Evolutionary conservation across 30 jellyfish, hydroid and myxozoan species (phyloP).

Genomic region (Pelagia noctiluca): DNA sequence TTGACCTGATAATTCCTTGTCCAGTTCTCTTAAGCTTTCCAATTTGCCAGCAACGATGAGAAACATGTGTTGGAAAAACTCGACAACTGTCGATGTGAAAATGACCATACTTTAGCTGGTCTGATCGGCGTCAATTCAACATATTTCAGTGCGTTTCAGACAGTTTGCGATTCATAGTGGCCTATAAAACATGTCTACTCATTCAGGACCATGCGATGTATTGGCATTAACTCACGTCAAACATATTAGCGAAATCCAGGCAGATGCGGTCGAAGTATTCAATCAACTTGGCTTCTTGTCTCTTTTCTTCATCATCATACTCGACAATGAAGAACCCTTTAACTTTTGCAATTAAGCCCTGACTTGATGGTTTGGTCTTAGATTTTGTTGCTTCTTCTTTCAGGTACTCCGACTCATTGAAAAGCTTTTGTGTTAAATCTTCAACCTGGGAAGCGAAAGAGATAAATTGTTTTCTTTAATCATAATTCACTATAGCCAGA

Average conservation of each 20-base stretch:
- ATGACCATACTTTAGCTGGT: neutral
- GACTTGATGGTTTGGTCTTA: neutral
- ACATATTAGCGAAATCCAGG: constrained; percentile 50
- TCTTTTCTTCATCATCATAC: constrained; percentile 17
- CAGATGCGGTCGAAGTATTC: constrained; percentile 34
- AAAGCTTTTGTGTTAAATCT: constrained; percentile 33
- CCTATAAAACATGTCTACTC: no score
- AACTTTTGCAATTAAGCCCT: constrained; percentile 33
- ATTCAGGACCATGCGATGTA: no score
- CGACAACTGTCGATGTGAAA: neutral
- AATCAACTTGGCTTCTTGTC: constrained; percentile 49
- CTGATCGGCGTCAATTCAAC: neutral
- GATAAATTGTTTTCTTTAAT: no score
- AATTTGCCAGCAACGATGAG: no score
- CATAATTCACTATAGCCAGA: no score
- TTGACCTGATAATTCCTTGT: no score
- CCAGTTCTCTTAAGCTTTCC: no score
- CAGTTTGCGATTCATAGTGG: no score
- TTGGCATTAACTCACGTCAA: constrained; percentile 46
- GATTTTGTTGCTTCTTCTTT: constrained; percentile 6
- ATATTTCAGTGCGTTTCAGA: neutral
- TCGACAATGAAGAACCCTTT: constrained; percentile 40
- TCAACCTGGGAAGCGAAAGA: constrained; percentile 34
- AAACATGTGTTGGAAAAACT: no score
- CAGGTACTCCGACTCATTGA: constrained; percentile 20